Evolutionary conservation across 1,140 invertebrate species (phyloP).

Genomic region (Theocolax elegans): DNA sequence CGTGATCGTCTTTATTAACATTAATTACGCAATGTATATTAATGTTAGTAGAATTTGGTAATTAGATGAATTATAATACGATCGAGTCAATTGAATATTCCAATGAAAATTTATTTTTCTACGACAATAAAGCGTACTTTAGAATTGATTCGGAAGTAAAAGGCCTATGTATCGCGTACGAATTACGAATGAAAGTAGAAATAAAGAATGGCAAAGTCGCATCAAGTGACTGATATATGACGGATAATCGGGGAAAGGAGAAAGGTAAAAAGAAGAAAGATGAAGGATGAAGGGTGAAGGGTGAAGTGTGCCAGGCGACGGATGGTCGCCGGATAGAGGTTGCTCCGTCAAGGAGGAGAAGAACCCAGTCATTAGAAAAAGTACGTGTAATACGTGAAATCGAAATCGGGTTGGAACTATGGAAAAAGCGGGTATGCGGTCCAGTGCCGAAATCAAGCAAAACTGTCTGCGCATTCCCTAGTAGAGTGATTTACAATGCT

Average conservation of each 20-base stretch:
- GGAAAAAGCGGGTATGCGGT: neutral
- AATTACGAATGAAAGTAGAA: too few relatives aligned
- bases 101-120: too few relatives aligned
- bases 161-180: too few relatives aligned
- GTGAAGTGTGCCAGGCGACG: conserved; percentile 16
- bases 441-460: conserved; percentile 20
- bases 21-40: too few relatives aligned
- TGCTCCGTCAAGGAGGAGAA: neutral
- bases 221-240: conserved; percentile 32
- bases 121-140: too few relatives aligned
- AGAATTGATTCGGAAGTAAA: too few relatives aligned
- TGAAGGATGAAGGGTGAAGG: too few relatives aligned
- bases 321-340: conserved; percentile 24
- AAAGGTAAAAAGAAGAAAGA: neutral
- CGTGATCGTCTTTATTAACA: too few relatives aligned
- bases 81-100: too few relatives aligned
- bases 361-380: conserved; percentile 26
- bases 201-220: too few relatives aligned
- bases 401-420: conserved; percentile 18
- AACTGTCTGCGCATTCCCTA: conserved; percentile 54
- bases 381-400: conserved; percentile 7
- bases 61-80: too few relatives aligned
- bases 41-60: too few relatives aligned
- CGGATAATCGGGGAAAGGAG: neutral
- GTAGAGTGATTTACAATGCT: conserved; percentile 59